phyloP scores from a whole-genome alignment of 2,113 vertebrate species.

The Chinchilla lanigera region DNA sequence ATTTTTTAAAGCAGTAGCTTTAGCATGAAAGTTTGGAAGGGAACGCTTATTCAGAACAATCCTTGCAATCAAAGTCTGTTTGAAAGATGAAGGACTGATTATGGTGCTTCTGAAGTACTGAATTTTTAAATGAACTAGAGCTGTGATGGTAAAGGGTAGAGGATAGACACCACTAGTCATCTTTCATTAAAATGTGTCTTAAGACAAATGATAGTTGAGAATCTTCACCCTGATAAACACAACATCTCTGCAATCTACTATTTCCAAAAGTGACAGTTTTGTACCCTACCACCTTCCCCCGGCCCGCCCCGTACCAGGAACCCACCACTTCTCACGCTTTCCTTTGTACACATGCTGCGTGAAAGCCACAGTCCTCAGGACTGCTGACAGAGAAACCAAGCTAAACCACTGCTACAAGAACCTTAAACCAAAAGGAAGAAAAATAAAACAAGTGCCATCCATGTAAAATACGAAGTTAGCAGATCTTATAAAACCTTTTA shows the following conservation, averaged over 20 bases:
- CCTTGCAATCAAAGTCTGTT: slow-evolving; percentile 24
- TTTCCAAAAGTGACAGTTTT: neutral
- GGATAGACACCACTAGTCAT: neutral
- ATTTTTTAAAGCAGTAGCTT: slow-evolving; percentile 25
- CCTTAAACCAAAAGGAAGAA: neutral
- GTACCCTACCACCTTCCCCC: neutral
- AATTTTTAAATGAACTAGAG: neutral
- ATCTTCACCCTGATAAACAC: neutral
- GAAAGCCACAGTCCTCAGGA: neutral
- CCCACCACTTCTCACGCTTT: neutral
- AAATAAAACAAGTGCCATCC: neutral
- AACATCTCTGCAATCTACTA: neutral
- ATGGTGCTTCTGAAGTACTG: neutral
- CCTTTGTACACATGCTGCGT: neutral
- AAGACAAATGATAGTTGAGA: neutral
- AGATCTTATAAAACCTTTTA: slow-evolving; percentile 22
- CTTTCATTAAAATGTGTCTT: neutral
- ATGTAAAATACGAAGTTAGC: neutral
- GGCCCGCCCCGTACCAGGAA: too few relatives aligned
- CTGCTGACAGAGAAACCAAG: neutral
- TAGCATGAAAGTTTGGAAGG: slow-evolving; percentile 10
- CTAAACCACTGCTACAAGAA: neutral
- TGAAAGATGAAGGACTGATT: slow-evolving; percentile 21
- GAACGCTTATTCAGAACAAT: neutral
- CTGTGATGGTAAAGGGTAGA: slow-evolving; percentile 10